Base-by-base conservation (phyloP, 1,140 invertebrate genomes). In the Periplaneta americana region DNA sequence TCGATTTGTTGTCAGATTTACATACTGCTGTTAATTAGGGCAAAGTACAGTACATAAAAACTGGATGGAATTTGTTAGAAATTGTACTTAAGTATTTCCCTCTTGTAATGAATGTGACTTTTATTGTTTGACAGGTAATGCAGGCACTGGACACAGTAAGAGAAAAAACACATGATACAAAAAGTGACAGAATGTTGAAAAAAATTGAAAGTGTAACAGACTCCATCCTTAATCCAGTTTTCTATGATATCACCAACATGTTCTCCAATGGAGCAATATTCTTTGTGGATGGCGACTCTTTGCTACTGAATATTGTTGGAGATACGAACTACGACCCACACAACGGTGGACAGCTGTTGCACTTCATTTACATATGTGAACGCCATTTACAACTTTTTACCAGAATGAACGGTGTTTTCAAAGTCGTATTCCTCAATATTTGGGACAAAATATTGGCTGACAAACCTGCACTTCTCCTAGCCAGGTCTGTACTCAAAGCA, bases 361-460 rank as follows among this genome's bases (percentile, higher is more conserved):
- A 83, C 57, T 81, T 81, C 4, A 80, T 81, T 36, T 83, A 83
- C 57, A 36, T 83, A 10, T 81, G 79, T 78, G 82, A 83, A 78
- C 57, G 77, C 31, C 36, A 74, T 2, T 76, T 83, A 36, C 34
- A 78, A 35, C 34, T 81, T 18, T 81, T 83, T 34, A 11, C 34
- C n/a, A 37, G 75, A 37, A 83, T 78, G 76, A 75, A 66, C 39
- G 79, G 79, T 15, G 32, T 74, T 10, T 80, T 80, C 11, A 31
- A 80, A 37, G 15, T 80, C 34, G 32, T 80, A 37, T 76, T 81
- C 39, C 39, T 78, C 15, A 36, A 34, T 36, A 78, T 39, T 1
- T 81, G 74, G 75, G 9, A 6, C 9, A 22, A 78, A 66, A 17
- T 75, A 11, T 83, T 80, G 82, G n/a, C 81, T 34, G 48, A 75